phyloP scores from a whole-genome alignment of 2,113 vertebrate species.

The Burhinus oedicnemus region DNA sequence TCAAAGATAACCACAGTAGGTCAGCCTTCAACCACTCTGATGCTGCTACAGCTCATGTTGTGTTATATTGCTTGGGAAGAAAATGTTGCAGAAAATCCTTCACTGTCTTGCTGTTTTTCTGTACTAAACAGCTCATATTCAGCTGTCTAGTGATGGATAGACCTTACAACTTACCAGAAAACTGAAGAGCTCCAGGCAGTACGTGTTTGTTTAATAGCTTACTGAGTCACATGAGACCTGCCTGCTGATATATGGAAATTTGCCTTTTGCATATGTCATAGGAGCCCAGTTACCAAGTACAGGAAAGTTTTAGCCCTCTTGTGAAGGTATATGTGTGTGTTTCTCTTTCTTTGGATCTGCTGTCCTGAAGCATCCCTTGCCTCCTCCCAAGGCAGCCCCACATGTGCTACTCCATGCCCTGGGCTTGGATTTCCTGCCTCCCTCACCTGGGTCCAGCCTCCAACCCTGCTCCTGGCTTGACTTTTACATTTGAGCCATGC shows the following conservation, averaged over 20 bases:
- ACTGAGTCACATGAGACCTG: background rate
- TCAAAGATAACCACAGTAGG: background rate
- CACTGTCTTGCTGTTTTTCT: background rate
- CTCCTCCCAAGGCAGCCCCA: background rate
- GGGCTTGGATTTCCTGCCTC: background rate
- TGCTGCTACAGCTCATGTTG: background rate
- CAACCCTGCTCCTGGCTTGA: background rate
- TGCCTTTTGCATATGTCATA: background rate
- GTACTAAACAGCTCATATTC: background rate
- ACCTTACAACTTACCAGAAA: background rate
- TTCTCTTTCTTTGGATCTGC: background rate
- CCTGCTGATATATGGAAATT: background rate
- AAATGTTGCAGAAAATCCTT: background rate
- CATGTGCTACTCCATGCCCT: fast-evolving
- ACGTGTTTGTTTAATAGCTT: background rate
- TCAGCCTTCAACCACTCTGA: background rate
- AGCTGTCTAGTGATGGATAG: background rate
- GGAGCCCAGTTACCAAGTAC: background rate
- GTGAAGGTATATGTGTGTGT: background rate
- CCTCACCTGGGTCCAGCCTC: background rate
- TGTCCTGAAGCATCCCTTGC: background rate
- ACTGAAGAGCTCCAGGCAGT: background rate
- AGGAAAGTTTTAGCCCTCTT: background rate
- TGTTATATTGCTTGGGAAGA: background rate
- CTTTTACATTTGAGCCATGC: background rate